These are phyloP conservation scores for Rana temporaria DNA, from an alignment of 2,113 vertebrate species.

Conservation along the genomic window DNA sequence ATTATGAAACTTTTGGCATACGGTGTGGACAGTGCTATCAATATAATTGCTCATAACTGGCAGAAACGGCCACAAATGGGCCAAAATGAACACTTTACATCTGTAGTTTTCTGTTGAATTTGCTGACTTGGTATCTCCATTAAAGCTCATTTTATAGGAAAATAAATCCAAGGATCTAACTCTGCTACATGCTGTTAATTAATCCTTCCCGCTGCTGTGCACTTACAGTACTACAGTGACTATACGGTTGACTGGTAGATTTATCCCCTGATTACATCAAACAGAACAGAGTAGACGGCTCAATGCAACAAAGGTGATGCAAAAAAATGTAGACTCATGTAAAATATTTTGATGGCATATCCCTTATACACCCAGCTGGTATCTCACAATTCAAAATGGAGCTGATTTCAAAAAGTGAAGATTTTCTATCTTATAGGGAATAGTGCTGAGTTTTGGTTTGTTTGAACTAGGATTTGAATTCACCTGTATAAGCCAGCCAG, in stretches of 20 bases:
- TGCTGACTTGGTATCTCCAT: constrained; percentile 3
- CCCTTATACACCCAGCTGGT: too few relatives aligned
- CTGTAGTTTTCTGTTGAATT: not conserved
- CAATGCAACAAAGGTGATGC: not conserved
- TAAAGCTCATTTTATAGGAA: constrained; percentile 17
- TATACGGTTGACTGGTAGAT: not conserved
- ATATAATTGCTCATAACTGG: constrained; percentile 7
- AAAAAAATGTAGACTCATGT: not conserved
- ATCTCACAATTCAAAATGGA: too few relatives aligned
- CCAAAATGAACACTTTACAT: not conserved
- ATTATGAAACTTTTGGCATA: not conserved
- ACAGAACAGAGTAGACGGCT: not conserved
- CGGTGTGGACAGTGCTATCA: not conserved
- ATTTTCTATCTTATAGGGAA: too few relatives aligned
- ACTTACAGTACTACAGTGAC: not conserved
- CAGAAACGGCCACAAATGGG: not conserved
- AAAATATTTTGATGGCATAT: not conserved
- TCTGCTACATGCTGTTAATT: constrained; percentile 3
- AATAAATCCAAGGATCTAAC: constrained; percentile 7
- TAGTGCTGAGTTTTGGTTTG: too few relatives aligned
- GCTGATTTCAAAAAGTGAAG: too few relatives aligned
- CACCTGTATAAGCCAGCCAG: too few relatives aligned
- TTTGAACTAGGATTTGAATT: too few relatives aligned
- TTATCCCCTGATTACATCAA: constrained; percentile 2
- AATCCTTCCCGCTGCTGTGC: constrained; percentile 17